Conservation (phyloP, 2,888 invertebrate species). For the Pheosia gnoma region DNA sequence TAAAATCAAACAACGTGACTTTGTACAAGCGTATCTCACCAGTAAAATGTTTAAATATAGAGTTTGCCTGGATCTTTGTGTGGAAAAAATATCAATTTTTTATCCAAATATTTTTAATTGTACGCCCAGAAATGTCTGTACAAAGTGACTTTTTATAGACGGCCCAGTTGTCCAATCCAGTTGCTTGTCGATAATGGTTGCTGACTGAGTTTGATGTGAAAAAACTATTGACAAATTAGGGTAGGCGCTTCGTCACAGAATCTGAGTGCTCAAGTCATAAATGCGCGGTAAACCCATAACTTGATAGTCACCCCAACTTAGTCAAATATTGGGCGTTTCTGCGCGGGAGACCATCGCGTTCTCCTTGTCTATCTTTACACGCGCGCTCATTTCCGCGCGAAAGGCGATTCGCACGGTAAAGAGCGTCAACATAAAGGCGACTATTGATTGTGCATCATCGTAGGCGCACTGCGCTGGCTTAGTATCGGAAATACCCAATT, state of each 20-base stretch:
- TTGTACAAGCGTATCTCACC: background rate
- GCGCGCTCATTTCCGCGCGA: too few species aligned
- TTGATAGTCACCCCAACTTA: too few species aligned
- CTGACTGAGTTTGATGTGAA: constrained; percentile 50
- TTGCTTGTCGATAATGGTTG: constrained; percentile 44
- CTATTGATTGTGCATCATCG: too few species aligned
- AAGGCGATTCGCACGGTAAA: too few species aligned
- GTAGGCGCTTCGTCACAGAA: constrained; percentile 45
- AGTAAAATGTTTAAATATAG: background rate
- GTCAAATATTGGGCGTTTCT: too few species aligned
- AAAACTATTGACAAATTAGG: constrained; percentile 51
- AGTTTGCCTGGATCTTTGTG: background rate
- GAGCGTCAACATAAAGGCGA: too few species aligned
- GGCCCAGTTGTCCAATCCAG: constrained; percentile 45
- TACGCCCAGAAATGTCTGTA: background rate
- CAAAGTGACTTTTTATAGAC: background rate
- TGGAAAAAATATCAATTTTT: background rate
- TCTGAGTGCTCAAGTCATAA: constrained; percentile 12
- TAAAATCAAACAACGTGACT: background rate
- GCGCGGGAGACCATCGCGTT: too few species aligned
- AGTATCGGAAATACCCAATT: background rate
- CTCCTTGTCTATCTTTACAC: too few species aligned
- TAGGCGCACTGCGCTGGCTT: background rate
- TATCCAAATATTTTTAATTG: background rate
- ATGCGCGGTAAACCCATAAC: too few species aligned